These are phyloP conservation scores for Conger conger DNA, from an alignment of 2,113 vertebrate species.

Conservation along the genomic window DNA sequence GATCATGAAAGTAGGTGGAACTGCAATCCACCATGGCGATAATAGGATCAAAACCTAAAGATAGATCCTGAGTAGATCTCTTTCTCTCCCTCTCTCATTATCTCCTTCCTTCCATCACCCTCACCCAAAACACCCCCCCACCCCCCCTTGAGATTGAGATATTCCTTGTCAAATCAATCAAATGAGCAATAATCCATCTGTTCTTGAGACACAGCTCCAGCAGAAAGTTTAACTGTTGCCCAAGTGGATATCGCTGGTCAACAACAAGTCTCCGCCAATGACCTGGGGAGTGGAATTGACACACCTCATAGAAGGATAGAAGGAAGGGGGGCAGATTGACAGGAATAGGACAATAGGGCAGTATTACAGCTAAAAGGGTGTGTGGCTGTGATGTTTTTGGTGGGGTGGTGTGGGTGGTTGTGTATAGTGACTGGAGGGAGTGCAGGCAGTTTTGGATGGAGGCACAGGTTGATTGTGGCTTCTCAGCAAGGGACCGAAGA, in stretches of 20 bases:
- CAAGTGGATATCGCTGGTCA: neutral
- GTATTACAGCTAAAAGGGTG: no score
- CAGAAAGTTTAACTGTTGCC: neutral
- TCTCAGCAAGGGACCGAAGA: neutral
- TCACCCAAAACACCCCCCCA: neutral
- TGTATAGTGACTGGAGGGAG: neutral
- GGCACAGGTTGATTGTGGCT: no score
- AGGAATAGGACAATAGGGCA: neutral
- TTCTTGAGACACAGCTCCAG: neutral
- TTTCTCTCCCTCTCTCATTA: neutral
- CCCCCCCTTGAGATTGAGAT: neutral
- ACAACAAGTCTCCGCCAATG: neutral
- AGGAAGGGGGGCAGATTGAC: no score
- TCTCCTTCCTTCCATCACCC: neutral
- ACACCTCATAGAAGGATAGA: no score
- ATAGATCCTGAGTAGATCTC: neutral
- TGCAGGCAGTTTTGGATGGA: no score
- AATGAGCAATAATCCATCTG: neutral
- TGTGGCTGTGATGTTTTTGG: no score
- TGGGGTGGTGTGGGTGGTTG: no score
- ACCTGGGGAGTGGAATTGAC: no score
- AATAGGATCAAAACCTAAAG: constrained; percentile 7
- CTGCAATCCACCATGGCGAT: neutral
- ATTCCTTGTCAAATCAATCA: neutral
- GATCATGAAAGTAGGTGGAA: neutral